Evolutionary conservation across 2,113 vertebrate species (phyloP).

Genomic region (Cololabis saira): DNA sequence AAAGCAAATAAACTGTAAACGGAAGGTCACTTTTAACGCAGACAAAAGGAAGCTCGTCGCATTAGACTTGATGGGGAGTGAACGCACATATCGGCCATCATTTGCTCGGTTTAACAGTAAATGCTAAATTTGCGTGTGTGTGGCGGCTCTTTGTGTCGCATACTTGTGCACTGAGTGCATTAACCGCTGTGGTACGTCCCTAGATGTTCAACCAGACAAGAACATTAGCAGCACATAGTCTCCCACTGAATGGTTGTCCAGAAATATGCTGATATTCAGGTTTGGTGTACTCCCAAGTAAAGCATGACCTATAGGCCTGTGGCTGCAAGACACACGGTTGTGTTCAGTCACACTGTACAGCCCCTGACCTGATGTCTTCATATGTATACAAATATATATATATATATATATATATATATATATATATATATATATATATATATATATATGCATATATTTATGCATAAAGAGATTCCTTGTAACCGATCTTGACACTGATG

Average conservation of each 20-base stretch:
- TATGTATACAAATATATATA: slow-evolving; percentile 31
- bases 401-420: not conserved
- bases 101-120: slow-evolving; percentile 2
- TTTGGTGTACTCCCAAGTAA: slow-evolving; percentile 56
- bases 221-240: slow-evolving; percentile 37
- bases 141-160: slow-evolving; percentile 1
- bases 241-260: slow-evolving; percentile 40
- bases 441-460: no score
- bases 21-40: slow-evolving; percentile 12
- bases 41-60: not conserved
- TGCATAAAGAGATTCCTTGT: slow-evolving; percentile 21
- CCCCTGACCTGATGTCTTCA: slow-evolving; percentile 29
- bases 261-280: slow-evolving; percentile 82
- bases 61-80: slow-evolving; percentile 6
- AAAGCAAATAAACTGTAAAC: slow-evolving; percentile 34
- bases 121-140: not conserved
- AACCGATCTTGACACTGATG: slow-evolving; percentile 30
- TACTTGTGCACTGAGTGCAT: slow-evolving; percentile 28
- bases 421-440: no score
- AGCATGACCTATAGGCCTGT: slow-evolving; percentile 60
- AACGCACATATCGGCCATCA: not conserved
- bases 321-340: slow-evolving; percentile 51
- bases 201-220: slow-evolving; percentile 36
- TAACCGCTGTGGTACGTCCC: slow-evolving; percentile 10
- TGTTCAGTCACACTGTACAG: slow-evolving; percentile 46